These are phyloP conservation scores for Mergus octosetaceus DNA, from an alignment of 2,797 vertebrate species.

Conservation along the genomic window DNA sequence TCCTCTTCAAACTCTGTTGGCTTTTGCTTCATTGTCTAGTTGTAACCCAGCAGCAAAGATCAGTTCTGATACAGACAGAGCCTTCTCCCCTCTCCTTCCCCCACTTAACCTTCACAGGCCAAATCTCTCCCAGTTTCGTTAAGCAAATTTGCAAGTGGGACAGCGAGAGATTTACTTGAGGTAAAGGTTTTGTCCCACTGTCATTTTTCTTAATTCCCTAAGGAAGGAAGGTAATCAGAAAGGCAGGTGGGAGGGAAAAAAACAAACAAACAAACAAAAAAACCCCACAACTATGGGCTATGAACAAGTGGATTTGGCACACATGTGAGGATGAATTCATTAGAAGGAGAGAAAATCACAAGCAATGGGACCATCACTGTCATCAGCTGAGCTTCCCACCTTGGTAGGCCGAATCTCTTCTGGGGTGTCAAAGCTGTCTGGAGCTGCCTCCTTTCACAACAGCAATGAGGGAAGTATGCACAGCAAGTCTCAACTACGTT, in stretches of 20 bases:
- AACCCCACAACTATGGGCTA: neutral
- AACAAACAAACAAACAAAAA: no score
- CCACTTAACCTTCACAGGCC: neutral
- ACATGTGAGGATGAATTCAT: neutral
- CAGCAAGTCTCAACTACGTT: neutral
- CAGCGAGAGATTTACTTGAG: neutral
- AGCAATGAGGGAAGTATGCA: neutral
- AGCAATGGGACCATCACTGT: neutral
- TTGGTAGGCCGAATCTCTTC: neutral
- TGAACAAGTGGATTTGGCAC: neutral
- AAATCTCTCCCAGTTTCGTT: neutral
- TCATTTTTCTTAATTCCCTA: neutral
- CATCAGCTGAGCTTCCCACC: neutral
- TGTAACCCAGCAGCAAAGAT: neutral
- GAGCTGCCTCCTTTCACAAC: neutral
- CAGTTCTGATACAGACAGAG: neutral
- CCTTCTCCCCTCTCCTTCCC: neutral
- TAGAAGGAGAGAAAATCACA: neutral
- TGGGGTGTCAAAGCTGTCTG: neutral
- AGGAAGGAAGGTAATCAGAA: constrained; percentile 1
- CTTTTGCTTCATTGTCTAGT: constrained; percentile 9
- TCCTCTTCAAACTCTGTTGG: neutral
- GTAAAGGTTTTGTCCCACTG: neutral
- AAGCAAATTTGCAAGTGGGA: constrained; percentile 25
- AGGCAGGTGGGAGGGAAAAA: neutral